Base-by-base conservation (phyloP, 2,888 invertebrate species). In the Synergus itoensis region DNA sequence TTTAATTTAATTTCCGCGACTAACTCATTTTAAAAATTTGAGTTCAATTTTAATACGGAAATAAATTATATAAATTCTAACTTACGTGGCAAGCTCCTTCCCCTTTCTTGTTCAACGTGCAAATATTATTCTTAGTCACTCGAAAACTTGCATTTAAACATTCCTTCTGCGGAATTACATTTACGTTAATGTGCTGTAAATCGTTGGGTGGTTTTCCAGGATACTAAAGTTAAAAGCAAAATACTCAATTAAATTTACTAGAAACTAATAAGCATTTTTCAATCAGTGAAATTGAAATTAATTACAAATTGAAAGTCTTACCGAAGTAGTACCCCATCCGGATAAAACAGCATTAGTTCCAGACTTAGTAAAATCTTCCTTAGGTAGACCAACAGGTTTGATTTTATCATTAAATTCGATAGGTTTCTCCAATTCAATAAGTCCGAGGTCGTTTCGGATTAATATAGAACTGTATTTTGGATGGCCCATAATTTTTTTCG, bases 61-160 rank as follows among this genome's bases (percentile, higher is more conserved):
- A 65, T 57, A 53, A 60, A 81, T 41, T 12, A 41, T 48, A 69
- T 14, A 36, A 76, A n/a, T 40, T 43, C 0, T 11, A 16, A 90
- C 94, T 93, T 88, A 94, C 95, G 86, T 94, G 94, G 85, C 95
- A 95, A 83, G 95, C 94, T 0, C 95, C 95, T 91, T 95, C 94
- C 0, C 95, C 95, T 65, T 89, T 87, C 86, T 92, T 93, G 45
- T 94, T 94, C 18, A 94, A 90, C 0, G 95, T 94, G 86, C 95
- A 95, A 84, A 95, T 93, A 88, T 95, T 94, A 0, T 92, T 89
- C 5, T 92, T 92, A 83, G 90, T 93, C 0, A 95, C 93, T 0
- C 93, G 92, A 84, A 93, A 93, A 83, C 93, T 92, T 12, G 86
- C 83, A 18, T 78, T 87, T 86, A 93, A 92, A 75, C 92, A 91